Conservation (phyloP, 2,888 invertebrate genomes). For the Dryobotodes eremita region DNA sequence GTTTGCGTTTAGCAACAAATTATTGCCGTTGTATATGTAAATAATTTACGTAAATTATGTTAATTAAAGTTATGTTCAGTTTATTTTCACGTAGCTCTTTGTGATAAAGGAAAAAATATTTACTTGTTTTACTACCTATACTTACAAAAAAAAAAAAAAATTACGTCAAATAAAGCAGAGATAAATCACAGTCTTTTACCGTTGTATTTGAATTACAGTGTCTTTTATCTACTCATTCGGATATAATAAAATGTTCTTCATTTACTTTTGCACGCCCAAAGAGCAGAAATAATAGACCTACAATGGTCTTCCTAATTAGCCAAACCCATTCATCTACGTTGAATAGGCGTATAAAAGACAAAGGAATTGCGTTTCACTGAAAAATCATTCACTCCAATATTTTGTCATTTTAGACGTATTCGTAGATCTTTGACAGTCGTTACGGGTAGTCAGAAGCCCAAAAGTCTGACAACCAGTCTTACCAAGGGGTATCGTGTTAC, state of each 20-base stretch:
- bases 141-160: no score
- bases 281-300: slow-evolving; percentile 51
- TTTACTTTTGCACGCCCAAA: slow-evolving; percentile 37
- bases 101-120: not conserved
- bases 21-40: not conserved
- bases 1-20: not conserved
- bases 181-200: not conserved
- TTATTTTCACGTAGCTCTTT: not conserved
- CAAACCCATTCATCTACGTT: slow-evolving; percentile 55
- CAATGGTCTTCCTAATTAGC: slow-evolving; percentile 57
- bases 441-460: not conserved
- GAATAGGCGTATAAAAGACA: slow-evolving; percentile 52
- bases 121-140: not conserved
- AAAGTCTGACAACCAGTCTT: not conserved
- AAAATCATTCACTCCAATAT: slow-evolving; percentile 28
- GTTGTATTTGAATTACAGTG: slow-evolving; percentile 21
- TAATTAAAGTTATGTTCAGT: not conserved
- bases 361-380: slow-evolving; percentile 42
- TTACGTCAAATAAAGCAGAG: not conserved
- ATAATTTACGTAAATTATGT: not conserved
- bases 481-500: not conserved
- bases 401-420: slow-evolving; percentile 31
- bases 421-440: not conserved
- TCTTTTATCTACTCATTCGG: slow-evolving; percentile 14
- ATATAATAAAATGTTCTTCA: slow-evolving; percentile 29